A percentile compares a stretch with the other conserved stretches of the same genome.
These are phyloP conservation scores for Capreolus pygargus DNA, from an alignment of 2,113 vertebrate genomes.

Conservation along the genomic window DNA sequence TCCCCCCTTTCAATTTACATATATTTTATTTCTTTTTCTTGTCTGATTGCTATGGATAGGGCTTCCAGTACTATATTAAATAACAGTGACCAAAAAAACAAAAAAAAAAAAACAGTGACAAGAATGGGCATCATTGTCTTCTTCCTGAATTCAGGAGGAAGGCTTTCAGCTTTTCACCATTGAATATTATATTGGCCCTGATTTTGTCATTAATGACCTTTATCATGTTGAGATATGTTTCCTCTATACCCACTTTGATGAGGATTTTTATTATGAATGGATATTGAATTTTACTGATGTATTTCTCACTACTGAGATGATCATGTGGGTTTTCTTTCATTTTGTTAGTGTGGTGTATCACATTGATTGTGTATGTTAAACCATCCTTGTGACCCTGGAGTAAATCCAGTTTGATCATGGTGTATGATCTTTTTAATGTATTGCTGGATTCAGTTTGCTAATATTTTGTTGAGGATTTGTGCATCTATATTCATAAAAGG, in stretches of 20 bases:
- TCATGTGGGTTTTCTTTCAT: not conserved
- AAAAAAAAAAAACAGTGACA: not conserved
- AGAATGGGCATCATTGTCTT: not conserved
- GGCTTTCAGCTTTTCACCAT: not conserved
- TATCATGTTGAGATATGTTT: not conserved
- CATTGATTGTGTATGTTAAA: not conserved
- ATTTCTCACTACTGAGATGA: not conserved
- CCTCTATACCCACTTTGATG: not conserved
- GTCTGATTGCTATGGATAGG: not conserved
- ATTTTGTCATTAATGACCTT: not conserved
- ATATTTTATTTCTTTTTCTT: not conserved
- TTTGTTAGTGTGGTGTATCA: not conserved
- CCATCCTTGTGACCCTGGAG: not conserved
- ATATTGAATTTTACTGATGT: not conserved
- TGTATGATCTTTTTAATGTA: not conserved
- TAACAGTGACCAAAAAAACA: not conserved
- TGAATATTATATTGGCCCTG: not conserved
- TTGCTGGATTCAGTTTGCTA: not conserved
- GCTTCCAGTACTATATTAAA: not conserved
- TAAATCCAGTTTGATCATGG: not conserved
- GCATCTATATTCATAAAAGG: not conserved
- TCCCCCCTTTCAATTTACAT: not conserved
- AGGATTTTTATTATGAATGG: not conserved
- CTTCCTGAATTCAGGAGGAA: not conserved
- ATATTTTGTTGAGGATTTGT: not conserved